A percentile compares a stretch with the other conserved stretches of the same genome.
Evolutionary conservation across 1,140 invertebrate genomes (phyloP).

Genomic region (Diuraphis noxia): DNA sequence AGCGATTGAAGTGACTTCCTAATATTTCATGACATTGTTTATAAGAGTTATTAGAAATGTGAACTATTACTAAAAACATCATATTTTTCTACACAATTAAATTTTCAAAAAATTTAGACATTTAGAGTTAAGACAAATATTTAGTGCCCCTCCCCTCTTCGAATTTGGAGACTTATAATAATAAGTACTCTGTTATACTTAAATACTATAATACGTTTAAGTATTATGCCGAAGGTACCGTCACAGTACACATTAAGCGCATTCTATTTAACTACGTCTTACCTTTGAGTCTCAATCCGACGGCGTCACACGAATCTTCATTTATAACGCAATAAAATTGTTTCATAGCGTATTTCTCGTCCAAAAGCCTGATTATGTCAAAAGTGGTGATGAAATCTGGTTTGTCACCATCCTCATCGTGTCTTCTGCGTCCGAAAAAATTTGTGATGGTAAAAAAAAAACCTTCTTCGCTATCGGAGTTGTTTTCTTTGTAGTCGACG

Average conservation of each 20-base stretch:
- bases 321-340: constrained; percentile 9
- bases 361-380: neutral
- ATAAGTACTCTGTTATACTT: neutral
- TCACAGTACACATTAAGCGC: neutral
- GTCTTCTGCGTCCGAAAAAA: neutral
- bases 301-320: neutral
- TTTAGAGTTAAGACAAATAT: neutral
- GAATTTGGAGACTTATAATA: neutral
- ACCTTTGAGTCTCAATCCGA: constrained; percentile 5
- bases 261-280: neutral
- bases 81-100: neutral
- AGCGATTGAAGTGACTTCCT: neutral
- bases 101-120: neutral
- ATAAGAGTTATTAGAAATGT: neutral
- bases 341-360: neutral
- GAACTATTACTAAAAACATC: no score
- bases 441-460: neutral
- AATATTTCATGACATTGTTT: neutral
- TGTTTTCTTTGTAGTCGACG: neutral
- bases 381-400: neutral
- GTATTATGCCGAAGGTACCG: neutral
- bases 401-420: neutral
- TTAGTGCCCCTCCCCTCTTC: no score
- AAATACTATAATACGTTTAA: neutral
- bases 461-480: accelerated